Evolutionary conservation across 2,888 invertebrate genomes (phyloP).

Genomic region (Odontothrips loti): DNA sequence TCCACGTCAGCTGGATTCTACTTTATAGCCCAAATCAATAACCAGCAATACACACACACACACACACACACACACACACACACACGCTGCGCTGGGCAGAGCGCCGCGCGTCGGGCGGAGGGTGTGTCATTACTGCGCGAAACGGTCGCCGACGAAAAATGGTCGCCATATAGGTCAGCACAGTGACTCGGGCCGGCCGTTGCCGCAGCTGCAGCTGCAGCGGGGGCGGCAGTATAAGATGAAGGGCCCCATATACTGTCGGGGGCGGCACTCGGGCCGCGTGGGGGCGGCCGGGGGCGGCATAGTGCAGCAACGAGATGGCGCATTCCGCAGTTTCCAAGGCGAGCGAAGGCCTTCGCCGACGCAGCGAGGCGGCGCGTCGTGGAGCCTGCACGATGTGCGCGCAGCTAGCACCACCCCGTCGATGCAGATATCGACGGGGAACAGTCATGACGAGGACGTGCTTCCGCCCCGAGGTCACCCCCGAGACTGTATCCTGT

Average conservation of each 20-base stretch:
- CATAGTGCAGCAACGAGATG: background rate
- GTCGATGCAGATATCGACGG: too few species aligned
- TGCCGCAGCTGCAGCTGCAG: too few species aligned
- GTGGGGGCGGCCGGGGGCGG: background rate
- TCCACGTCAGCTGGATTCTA: background rate
- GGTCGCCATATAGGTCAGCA: constrained; percentile 21
- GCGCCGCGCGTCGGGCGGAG: background rate
- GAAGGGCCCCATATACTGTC: background rate
- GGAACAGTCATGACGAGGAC: too few species aligned
- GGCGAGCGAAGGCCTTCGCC: too few species aligned
- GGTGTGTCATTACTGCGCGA: background rate
- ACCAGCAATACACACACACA: background rate
- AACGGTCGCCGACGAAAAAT: constrained; percentile 11
- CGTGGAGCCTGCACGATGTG: too few species aligned
- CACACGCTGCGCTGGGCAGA: background rate
- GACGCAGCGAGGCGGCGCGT: too few species aligned
- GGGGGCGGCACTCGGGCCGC: background rate
- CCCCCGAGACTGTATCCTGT: too few species aligned
- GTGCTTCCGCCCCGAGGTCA: too few species aligned
- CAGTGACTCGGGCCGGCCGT: background rate
- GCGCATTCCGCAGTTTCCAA: too few species aligned
- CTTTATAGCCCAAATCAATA: constrained; percentile 13
- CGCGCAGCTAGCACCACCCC: too few species aligned
- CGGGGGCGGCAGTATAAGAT: too few species aligned
- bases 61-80: background rate